Base-by-base conservation (phyloP, 1,140 invertebrate genomes). In the Apocrypta bakeri region DNA sequence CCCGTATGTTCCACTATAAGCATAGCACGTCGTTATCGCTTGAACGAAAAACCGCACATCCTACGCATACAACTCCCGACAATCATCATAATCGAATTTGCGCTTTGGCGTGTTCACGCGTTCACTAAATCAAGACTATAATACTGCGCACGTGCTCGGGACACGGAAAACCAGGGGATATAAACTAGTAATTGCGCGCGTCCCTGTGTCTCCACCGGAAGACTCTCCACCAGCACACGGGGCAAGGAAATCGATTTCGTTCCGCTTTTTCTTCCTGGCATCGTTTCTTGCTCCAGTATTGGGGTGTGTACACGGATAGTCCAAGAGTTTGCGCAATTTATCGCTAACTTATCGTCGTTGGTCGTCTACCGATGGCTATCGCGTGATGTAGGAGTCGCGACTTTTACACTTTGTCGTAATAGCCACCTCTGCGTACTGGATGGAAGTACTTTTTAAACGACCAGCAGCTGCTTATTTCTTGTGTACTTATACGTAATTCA, bases 71-170 rank as follows among this genome's bases (percentile, higher is more conserved):
- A 56, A n/a, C 3, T 8, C 29, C 29, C 21, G n/a, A 56, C 48
- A 64, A 76, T 76, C 56, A 64, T 76, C 37, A 37, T 76, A 76
- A 76, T 76, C 74, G 74, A 76, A 21, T 76, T 76, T 37, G 74
- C 56, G 14, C 29, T 6, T 7, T 7, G 56, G 64, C 21, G 33
- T 9, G 33, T 9, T 2, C 2, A 17, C 1, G 1, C 17, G 48
- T n/a, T 17, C 6, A 56, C 48, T 56, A 56, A 56, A 56, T 56
- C 48, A 56, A 56, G 48, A 17, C 48, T 56, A 56, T n/a, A 56
- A 56, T 56, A 17, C 42, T 17, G 2, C 21, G 48, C 48, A 56
- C 48, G 48, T 56, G 48, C 14, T 56, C 48, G 48, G 48, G 48
- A 56, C 48, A 56, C 48, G 21, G 48, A n/a, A 56, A 56, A 56